Evolutionary conservation across 1,140 invertebrate species (phyloP), one percentile per base, ranked within the genome.

Genomic region (Trachelipus rathkii): DNA sequence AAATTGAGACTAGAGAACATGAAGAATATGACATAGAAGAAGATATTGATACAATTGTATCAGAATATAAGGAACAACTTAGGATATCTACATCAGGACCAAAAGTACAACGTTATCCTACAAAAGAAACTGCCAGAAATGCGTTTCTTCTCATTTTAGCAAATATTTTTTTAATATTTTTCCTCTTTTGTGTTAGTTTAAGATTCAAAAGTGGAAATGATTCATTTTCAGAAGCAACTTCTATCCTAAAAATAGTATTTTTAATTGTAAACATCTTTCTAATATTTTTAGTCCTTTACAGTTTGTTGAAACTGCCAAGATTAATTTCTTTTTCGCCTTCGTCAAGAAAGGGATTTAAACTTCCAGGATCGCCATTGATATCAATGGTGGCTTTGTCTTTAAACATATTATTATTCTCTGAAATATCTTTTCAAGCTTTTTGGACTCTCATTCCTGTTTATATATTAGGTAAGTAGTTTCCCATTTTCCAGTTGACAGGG

Each of bases 41-140:
- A 60, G 50, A 60, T 60, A 60, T 60, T 8, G 50, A 60, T 60
- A 60, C 50, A 13, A 60, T 60, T 15, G 50, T 60, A 19, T 60
- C 50, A 19, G 50, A 60, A 60, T 60, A 60, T 60, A 60, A 60
- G 8, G 50, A 60, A 60, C 50, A 60, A 19, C 50, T 60, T 60
- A 13, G 8, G 4, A 60, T 60, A 60, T 60, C 50, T 13, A 60
- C 50, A 8, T 60, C 19, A 60, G 50, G 50, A 15, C 8, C 50
- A 60, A 60, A 60, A 60, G 8, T 60, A 8, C 11, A 60, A 8
- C 50, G 11, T 15, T 19, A 15, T 13, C 50, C 50, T 4, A 60
- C 50, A 60, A 60, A 60, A 60, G 11, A 13, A 19, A 60, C 50
- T 1, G 50, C 50, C 2, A 60, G 50, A 19, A 60, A 2, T 4